Base-by-base conservation (phyloP, 2,113 vertebrate species). In the human region DNA sequence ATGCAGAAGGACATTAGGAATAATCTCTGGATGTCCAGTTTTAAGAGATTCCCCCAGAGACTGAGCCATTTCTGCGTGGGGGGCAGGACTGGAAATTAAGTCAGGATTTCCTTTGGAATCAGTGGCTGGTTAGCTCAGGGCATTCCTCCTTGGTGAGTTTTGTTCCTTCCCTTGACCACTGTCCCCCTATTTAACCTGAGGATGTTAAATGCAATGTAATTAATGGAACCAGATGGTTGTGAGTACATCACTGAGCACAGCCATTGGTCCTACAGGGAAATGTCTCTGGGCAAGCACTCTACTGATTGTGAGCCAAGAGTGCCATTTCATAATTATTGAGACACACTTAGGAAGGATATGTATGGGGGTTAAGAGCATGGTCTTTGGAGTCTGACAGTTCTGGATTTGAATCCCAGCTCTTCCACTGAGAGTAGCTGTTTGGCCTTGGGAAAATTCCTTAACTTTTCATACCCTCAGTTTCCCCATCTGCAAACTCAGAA, bases 381-480 rank as follows among this genome's bases (percentile, higher is more conserved):
- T 83, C 40, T 79, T 70, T 32, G n/a, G 32, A 61, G 25, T 75
- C 12, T 35, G 79, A 64, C 5, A 48, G n/a, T 20, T 95, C 75
- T 1, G 18, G 6, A 66, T 90, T 25, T 90, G 89, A 94, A 83
- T 64, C 12, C 32, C 30, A 57, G 43, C 17, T 79, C 52, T 30
- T 87, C 32, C 45, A 52, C 18, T 55, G 45, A 79, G 48, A 70
- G 55, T 18, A 79, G 13, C n/a, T 85, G 4, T 92, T 90, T n/a
- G n/a, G 27, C 50, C 30, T 92, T 70, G 64, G 83, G 84, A 83
- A 96, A 78, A 22, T 80, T 76, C 52, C 16, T 84, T 59, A 78
- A 25, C 59, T 92, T 96, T 92, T 80, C 43, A 94, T 25, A 68
- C 20, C 25, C 55, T 88, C 13, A 66, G n/a, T 40, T 75, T 75